phyloP scores from a whole-genome alignment of 1,140 invertebrate genomes.

The Musca vetustissima region DNA sequence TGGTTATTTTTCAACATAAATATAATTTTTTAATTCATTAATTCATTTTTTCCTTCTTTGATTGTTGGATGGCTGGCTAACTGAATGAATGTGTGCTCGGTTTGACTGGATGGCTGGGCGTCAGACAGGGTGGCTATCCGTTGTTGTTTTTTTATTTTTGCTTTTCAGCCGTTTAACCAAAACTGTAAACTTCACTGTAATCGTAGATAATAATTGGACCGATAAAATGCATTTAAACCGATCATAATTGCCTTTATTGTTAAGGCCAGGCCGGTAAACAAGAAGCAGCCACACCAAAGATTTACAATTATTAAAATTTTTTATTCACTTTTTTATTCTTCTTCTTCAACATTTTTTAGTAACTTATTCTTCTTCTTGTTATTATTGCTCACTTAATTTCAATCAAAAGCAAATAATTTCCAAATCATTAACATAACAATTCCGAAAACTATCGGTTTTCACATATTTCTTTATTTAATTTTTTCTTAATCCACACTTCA shows the following conservation, averaged over 20 bases:
- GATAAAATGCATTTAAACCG: conserved; percentile 9
- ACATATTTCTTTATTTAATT: too few relatives aligned
- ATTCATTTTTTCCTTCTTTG: not conserved
- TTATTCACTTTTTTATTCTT: too few relatives aligned
- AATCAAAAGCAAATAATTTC: not conserved
- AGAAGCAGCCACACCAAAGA: too few relatives aligned
- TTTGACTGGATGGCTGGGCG: too few relatives aligned
- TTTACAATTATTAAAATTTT: too few relatives aligned
- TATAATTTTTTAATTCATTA: conserved; percentile 14
- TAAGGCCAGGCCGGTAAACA: not conserved
- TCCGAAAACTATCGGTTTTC: not conserved
- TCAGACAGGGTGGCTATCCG: not conserved
- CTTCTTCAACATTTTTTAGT: not conserved
- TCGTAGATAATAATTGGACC: conserved; percentile 2
- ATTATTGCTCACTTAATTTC: not conserved
- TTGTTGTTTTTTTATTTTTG: not conserved
- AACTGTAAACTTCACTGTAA: conserved; percentile 1
- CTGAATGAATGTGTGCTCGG: not conserved
- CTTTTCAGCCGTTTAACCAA: not conserved
- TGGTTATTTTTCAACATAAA: too few relatives aligned
- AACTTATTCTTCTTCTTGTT: conserved; percentile 4
- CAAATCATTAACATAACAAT: conserved; percentile 20
- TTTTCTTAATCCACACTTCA: too few relatives aligned
- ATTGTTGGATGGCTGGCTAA: not conserved
- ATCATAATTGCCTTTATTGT: not conserved